These are phyloP conservation scores for Bettongia penicillata DNA, from an alignment of 2,113 vertebrate genomes.

Conservation along the genomic window DNA sequence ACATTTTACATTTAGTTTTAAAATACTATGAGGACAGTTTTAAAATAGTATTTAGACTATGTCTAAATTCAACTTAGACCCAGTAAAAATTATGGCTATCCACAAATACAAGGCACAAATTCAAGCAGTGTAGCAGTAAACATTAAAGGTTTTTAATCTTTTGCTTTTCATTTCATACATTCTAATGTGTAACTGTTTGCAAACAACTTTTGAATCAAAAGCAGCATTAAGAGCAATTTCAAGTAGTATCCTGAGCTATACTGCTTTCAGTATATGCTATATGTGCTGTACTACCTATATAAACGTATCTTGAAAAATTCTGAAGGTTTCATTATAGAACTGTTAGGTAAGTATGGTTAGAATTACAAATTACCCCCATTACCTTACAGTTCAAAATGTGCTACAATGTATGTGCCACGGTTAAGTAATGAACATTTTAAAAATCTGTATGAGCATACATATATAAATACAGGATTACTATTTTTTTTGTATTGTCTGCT, in stretches of 20 bases:
- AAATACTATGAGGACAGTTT: constrained; percentile 55
- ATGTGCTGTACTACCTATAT: constrained; percentile 81
- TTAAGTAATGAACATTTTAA: constrained; percentile 81
- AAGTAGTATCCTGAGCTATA: constrained; percentile 78
- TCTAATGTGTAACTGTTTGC: constrained; percentile 50
- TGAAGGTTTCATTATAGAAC: constrained; percentile 82
- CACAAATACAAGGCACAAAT: constrained; percentile 63
- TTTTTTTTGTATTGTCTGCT: constrained; percentile 84
- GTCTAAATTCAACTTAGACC: constrained; percentile 71
- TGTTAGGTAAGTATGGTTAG: constrained; percentile 84
- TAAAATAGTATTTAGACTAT: constrained; percentile 43
- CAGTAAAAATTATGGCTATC: constrained; percentile 45
- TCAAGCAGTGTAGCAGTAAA: constrained; percentile 65
- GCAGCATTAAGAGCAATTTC: constrained; percentile 78
- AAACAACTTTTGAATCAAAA: constrained; percentile 77
- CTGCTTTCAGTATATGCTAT: constrained; percentile 69
- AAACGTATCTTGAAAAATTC: constrained; percentile 83
- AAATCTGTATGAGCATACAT: constrained; percentile 63
- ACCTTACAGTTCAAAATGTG: constrained; percentile 80
- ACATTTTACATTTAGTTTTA: constrained; percentile 78
- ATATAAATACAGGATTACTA: constrained; percentile 84
- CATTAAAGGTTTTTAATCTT: neutral
- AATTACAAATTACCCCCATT: constrained; percentile 81
- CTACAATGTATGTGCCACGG: constrained; percentile 81
- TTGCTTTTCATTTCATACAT: constrained; percentile 45